Conservation (phyloP, 2,113 vertebrate genomes). For the Callochromis pleurospilus region DNA sequence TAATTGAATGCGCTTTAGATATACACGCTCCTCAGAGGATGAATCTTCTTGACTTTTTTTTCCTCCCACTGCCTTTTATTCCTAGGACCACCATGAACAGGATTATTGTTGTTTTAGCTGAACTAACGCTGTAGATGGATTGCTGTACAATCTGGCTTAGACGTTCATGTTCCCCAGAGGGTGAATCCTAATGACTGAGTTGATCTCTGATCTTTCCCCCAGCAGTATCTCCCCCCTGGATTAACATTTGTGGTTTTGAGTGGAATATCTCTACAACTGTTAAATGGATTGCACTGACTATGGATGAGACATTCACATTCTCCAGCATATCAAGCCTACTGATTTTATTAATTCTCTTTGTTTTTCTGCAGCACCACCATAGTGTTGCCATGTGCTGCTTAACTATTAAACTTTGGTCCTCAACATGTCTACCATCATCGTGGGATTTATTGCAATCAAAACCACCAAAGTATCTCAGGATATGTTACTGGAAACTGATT, state of each 20-base stretch:
- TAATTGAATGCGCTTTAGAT: neutral
- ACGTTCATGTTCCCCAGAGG: neutral
- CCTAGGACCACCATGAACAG: neutral
- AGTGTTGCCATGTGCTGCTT: accelerated
- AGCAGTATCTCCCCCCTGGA: neutral
- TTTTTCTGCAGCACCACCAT: neutral
- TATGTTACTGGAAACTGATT: neutral
- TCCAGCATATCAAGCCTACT: neutral
- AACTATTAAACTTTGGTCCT: neutral
- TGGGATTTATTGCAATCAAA: neutral
- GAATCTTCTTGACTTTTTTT: accelerated
- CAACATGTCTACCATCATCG: neutral
- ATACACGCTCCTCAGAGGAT: neutral
- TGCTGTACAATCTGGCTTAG: neutral
- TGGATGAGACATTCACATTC: neutral
- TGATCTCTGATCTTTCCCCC: neutral
- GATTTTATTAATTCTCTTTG: neutral
- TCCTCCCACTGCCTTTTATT: neutral
- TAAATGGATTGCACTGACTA: neutral
- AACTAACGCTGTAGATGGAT: neutral
- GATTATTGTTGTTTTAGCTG: neutral
- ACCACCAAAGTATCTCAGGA: neutral
- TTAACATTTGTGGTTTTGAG: neutral
- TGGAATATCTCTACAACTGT: neutral
- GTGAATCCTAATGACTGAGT: neutral